Evolutionary conservation across 2,113 vertebrate species (phyloP).

Genomic region (Anhinga rufa): DNA sequence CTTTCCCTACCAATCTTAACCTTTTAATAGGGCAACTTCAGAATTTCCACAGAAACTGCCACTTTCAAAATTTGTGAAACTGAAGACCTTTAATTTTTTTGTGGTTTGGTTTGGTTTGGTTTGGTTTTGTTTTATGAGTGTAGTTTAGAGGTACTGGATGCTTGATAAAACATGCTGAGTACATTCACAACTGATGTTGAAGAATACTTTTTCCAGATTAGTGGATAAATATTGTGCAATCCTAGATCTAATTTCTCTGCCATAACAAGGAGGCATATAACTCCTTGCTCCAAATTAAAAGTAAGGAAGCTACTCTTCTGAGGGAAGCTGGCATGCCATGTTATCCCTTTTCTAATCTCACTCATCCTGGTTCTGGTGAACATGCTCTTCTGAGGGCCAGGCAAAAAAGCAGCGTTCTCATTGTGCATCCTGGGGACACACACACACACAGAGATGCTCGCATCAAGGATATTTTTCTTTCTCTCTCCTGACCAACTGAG

Average conservation of each 20-base stretch:
- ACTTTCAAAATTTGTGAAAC: not conserved
- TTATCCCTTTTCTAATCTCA: not conserved
- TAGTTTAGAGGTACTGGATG: not conserved
- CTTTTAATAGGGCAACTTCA: not conserved
- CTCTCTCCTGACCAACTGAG: conserved; percentile 4
- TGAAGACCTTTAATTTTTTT: not conserved
- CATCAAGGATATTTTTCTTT: not conserved
- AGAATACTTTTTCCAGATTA: not conserved
- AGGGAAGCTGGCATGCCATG: not conserved
- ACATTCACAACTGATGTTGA: not conserved
- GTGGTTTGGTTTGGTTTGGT: not conserved
- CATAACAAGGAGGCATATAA: not conserved
- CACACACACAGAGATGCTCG: not conserved
- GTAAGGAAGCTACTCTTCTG: not conserved
- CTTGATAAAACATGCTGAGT: not conserved
- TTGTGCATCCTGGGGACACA: not conserved
- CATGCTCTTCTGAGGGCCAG: not conserved
- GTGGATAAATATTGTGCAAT: not conserved
- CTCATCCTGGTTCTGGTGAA: not conserved
- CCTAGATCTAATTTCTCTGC: not conserved
- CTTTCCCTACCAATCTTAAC: not conserved
- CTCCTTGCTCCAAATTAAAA: not conserved
- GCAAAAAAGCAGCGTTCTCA: not conserved
- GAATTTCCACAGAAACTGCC: not conserved
- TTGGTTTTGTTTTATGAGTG: not conserved